These are phyloP conservation scores for Pristiophorus japonicus DNA, from an alignment of 2,113 vertebrate genomes.

Conservation along the genomic window DNA sequence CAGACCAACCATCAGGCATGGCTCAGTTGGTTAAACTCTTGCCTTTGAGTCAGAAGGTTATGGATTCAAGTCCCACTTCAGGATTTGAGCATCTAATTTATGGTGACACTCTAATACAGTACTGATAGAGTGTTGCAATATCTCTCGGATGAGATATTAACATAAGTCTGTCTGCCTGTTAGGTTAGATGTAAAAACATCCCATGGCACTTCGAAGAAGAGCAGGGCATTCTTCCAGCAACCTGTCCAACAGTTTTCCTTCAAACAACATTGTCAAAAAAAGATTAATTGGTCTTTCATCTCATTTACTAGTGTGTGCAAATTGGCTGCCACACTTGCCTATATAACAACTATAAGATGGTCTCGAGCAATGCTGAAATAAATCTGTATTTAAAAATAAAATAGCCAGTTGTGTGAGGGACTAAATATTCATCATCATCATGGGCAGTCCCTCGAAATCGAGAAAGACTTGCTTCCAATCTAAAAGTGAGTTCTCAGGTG, in stretches of 20 bases:
- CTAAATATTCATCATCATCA: too few relatives aligned
- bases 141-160: neutral
- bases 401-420: neutral
- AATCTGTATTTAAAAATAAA: neutral
- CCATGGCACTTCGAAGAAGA: neutral
- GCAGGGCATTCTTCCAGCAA: neutral
- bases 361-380: neutral
- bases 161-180: neutral
- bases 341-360: neutral
- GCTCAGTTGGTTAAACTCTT: neutral
- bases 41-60: neutral
- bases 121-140: neutral
- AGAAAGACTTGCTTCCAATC: too few relatives aligned
- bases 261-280: neutral
- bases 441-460: too few relatives aligned
- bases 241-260: neutral
- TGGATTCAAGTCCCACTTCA: neutral
- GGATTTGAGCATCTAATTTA: neutral
- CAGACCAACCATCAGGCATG: neutral
- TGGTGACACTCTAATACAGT: neutral
- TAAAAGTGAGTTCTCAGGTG: too few relatives aligned
- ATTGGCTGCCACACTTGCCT: neutral
- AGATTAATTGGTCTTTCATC: neutral
- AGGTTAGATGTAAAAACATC: neutral
- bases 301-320: neutral